These are phyloP conservation scores for Rhincodon typus DNA, from an alignment of 2,797 vertebrate genomes.

Conservation along the genomic window DNA sequence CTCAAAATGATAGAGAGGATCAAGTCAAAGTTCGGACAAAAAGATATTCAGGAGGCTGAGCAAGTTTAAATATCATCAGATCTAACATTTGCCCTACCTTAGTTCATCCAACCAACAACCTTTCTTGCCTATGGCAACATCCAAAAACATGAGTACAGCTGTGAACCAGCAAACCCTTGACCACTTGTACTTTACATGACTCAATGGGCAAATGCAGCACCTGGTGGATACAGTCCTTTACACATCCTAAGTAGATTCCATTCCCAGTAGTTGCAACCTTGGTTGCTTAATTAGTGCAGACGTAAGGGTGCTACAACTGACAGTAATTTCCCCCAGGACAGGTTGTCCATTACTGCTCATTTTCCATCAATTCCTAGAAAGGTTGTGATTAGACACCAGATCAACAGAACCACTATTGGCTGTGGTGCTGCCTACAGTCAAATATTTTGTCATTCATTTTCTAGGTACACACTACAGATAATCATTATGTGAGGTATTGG, in stretches of 20 bases:
- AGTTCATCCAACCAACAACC: background rate
- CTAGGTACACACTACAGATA: background rate
- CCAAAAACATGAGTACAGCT: background rate
- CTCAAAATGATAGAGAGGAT: background rate
- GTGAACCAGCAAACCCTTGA: background rate
- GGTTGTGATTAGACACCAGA: background rate
- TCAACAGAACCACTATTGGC: background rate
- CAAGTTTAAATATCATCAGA: background rate
- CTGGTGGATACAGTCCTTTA: background rate
- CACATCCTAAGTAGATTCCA: no score
- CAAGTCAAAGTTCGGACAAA: background rate
- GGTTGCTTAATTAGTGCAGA: background rate
- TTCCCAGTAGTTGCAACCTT: no score
- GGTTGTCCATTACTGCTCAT: background rate
- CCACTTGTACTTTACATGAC: background rate
- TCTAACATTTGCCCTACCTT: background rate
- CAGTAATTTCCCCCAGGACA: background rate
- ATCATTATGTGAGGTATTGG: background rate
- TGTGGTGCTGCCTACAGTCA: background rate
- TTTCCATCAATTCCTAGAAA: background rate
- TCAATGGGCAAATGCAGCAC: background rate
- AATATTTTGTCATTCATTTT: background rate
- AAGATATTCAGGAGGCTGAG: background rate
- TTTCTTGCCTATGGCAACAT: background rate
- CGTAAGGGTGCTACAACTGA: background rate